Conservation (phyloP, 2,113 vertebrate species). For the Phyllostomus discolor region DNA sequence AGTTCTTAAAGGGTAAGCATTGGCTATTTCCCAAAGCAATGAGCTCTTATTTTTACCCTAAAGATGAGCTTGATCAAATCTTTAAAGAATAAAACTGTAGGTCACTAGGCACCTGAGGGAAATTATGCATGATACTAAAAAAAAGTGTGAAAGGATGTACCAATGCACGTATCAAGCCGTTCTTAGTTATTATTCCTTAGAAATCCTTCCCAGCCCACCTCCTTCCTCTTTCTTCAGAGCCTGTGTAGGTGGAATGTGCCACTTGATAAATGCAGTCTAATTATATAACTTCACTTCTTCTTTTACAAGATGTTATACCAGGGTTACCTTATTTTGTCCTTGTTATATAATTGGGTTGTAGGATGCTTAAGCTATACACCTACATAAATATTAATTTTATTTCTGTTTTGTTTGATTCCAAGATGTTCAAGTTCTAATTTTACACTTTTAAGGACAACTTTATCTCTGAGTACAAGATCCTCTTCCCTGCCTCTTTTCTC, state of each 20-base stretch:
- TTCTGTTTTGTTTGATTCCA: conserved; percentile 46
- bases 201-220: conserved; percentile 40
- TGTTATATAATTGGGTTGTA: conserved; percentile 75
- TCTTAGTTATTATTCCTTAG: conserved; percentile 60
- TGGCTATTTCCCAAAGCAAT: neutral
- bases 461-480: neutral
- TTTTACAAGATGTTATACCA: conserved; percentile 65
- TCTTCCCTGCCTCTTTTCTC: conserved; percentile 4
- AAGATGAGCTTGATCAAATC: neutral
- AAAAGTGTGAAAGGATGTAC: conserved; percentile 29
- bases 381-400: conserved; percentile 78
- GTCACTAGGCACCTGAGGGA: neutral
- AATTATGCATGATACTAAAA: neutral
- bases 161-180: neutral
- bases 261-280: conserved; percentile 54
- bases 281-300: conserved; percentile 61
- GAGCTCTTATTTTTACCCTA: neutral
- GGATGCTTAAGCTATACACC: conserved; percentile 70
- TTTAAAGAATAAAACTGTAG: neutral
- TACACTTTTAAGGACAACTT: conserved; percentile 27
- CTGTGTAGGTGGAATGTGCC: conserved; percentile 58
- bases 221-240: conserved; percentile 42
- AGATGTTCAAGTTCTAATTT: conserved; percentile 33
- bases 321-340: conserved; percentile 65
- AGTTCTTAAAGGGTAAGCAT: neutral